phyloP scores from a whole-genome alignment of 2,797 vertebrate species.

The Scolopax bukidnonensis region DNA sequence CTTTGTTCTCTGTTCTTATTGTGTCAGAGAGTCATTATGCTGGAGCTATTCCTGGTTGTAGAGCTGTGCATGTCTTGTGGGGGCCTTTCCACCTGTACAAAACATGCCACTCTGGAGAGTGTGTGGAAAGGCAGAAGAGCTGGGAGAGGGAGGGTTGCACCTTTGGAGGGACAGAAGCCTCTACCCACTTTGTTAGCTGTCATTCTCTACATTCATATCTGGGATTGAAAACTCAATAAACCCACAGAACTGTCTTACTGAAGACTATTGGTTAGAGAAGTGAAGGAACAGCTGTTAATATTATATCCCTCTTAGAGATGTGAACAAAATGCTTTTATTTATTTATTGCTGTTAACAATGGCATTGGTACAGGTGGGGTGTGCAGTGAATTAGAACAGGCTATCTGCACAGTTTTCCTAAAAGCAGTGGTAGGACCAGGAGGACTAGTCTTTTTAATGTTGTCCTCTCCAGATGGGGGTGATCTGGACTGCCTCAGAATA shows the following conservation, averaged over 20 bases:
- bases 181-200: neutral
- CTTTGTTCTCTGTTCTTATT: slow-evolving; percentile 30
- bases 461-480: neutral
- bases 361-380: neutral
- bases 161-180: neutral
- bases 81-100: neutral
- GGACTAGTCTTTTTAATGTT: neutral
- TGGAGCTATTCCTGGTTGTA: slow-evolving; percentile 4
- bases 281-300: neutral
- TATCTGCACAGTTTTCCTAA: neutral
- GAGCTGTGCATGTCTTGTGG: neutral
- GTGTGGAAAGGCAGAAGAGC: neutral
- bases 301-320: neutral
- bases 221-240: neutral
- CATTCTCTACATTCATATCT: neutral
- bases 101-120: neutral
- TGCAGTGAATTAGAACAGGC: neutral
- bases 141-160: neutral
- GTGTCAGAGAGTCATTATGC: neutral
- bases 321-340: neutral
- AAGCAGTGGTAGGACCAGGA: neutral
- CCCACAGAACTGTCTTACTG: neutral
- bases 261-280: neutral
- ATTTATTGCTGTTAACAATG: neutral
- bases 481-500: neutral